Evolutionary conservation across 35 echinoderm and acorn worm species (phyloP).

Genomic region (Hemicentrotus pulcherrimus): DNA sequence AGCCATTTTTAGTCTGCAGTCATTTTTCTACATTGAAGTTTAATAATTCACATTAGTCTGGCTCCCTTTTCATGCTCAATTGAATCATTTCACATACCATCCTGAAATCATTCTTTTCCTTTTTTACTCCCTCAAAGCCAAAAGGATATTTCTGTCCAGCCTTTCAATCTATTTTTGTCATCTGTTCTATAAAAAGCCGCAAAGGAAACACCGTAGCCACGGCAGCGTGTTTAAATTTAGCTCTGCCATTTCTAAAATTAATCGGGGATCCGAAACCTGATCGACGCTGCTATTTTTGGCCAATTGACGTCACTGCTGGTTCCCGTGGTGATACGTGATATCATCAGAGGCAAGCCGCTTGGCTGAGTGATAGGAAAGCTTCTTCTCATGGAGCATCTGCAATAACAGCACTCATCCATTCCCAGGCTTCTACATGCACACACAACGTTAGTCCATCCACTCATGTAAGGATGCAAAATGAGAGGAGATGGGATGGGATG

Average conservation of each 20-base stretch:
- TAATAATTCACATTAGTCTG: neutral
- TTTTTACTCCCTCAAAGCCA: neutral
- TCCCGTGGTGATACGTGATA: slow-evolving; percentile 55
- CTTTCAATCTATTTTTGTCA: neutral
- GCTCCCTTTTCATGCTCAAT: slow-evolving; percentile 34
- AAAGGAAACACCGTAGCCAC: slow-evolving; percentile 40
- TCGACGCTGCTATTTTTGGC: slow-evolving; percentile 51
- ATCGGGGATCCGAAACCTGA: slow-evolving; percentile 47
- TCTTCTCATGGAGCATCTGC: slow-evolving; percentile 25
- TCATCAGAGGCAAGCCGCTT: slow-evolving; percentile 53
- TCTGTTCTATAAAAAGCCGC: slow-evolving; percentile 1
- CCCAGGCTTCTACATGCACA: slow-evolving; percentile 22
- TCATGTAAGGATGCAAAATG: neutral
- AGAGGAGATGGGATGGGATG: neutral
- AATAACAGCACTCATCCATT: slow-evolving; percentile 53
- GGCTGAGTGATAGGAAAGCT: slow-evolving; percentile 41
- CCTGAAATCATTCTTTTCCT: slow-evolving; percentile 8
- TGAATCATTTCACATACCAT: slow-evolving; percentile 17
- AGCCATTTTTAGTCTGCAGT: neutral
- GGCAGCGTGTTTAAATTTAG: slow-evolving; percentile 51
- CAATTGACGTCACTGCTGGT: slow-evolving; percentile 50
- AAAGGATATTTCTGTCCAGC: slow-evolving; percentile 28
- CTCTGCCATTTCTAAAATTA: slow-evolving; percentile 58
- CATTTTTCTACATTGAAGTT: neutral
- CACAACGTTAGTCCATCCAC: neutral